phyloP scores from a whole-genome alignment of 2,888 invertebrate species.

The Sinopyrophorus schimmeli region DNA sequence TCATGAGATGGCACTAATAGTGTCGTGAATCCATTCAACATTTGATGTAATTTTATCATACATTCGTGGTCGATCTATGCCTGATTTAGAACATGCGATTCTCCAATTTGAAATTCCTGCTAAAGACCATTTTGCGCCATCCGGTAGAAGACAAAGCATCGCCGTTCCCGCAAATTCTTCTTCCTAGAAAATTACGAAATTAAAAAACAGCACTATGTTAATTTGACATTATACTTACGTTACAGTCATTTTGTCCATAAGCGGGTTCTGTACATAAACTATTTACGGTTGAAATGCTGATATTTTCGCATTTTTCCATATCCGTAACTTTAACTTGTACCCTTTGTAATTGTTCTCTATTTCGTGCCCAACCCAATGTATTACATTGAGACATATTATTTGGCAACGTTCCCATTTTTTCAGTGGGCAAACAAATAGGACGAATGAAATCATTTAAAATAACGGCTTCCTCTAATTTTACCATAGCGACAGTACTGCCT shows the following conservation, averaged over 20 bases:
- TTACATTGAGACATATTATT: slow-evolving; percentile 66
- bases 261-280: slow-evolving; percentile 82
- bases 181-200: slow-evolving; percentile 61
- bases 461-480: slow-evolving; percentile 77
- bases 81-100: slow-evolving; percentile 80
- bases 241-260: slow-evolving; percentile 79
- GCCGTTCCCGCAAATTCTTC: slow-evolving; percentile 89
- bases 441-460: slow-evolving; percentile 80
- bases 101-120: slow-evolving; percentile 84
- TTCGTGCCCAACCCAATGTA: slow-evolving; percentile 84
- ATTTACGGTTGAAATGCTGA: slow-evolving; percentile 81
- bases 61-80: slow-evolving; percentile 76
- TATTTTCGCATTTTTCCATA: slow-evolving; percentile 83
- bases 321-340: slow-evolving; percentile 75
- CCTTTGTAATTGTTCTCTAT: slow-evolving; percentile 79
- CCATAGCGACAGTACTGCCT: slow-evolving; percentile 81
- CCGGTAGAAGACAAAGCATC: slow-evolving; percentile 76
- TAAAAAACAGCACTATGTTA: too few relatives aligned
- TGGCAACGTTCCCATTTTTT: slow-evolving; percentile 47
- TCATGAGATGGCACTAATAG: slow-evolving; percentile 59
- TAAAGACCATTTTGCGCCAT: slow-evolving; percentile 75
- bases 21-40: slow-evolving; percentile 82
- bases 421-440: slow-evolving; percentile 77
- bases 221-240: slow-evolving; percentile 70
- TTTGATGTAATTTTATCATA: slow-evolving; percentile 83